phyloP scores from a whole-genome alignment of 64 coral and sea anemone species.

The Cladopsammia gracilis region DNA sequence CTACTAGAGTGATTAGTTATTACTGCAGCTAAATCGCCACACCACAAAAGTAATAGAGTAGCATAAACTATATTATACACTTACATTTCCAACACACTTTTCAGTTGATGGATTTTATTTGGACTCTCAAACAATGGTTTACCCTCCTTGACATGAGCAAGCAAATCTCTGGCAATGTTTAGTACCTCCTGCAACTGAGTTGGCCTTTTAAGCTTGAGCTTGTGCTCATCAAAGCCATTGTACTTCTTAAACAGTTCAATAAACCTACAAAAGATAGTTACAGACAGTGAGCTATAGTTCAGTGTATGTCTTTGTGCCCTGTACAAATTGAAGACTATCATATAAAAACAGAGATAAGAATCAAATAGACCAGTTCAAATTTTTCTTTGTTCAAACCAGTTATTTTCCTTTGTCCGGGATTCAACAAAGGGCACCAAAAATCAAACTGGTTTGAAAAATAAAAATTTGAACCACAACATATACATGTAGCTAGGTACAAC shows the following conservation, averaged over 20 bases:
- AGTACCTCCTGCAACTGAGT: constrained; percentile 91
- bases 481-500: no score
- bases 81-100: constrained; percentile 95
- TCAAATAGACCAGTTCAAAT: no score
- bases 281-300: not conserved
- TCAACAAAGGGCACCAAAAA: no score
- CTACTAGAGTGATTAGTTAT: no score
- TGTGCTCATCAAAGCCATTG: constrained; percentile 78
- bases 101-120: constrained; percentile 86
- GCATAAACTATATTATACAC: not conserved
- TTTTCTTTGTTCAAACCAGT: no score
- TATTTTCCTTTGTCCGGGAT: no score
- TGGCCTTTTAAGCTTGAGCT: constrained; percentile 88
- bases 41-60: not conserved
- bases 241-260: constrained; percentile 92
- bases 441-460: no score
- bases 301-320: not conserved
- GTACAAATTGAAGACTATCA: not conserved
- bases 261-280: constrained; percentile 43
- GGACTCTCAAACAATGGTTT: constrained; percentile 78
- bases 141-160: constrained; percentile 72
- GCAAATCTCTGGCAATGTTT: constrained; percentile 83
- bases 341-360: not conserved
- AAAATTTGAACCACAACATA: no score
- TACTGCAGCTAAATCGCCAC: not conserved